Base-by-base conservation (phyloP, 2,113 vertebrate genomes). In the Dipodomys stephensi region DNA sequence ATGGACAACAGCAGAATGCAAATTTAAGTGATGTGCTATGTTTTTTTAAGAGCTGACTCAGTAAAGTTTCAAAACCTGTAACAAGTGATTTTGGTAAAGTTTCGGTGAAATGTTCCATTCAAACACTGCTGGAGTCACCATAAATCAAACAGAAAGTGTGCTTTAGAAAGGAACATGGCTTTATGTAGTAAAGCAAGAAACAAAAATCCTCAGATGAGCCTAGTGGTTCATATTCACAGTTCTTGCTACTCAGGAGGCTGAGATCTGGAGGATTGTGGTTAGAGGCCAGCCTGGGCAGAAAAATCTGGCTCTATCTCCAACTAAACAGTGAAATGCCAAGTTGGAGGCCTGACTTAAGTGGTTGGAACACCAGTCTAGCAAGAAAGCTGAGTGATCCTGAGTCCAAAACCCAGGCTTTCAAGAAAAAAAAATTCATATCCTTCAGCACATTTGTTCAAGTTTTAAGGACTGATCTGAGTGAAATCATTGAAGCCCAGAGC, bases 1-100 rank as follows among this genome's bases (percentile, higher is more conserved):
- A 57, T 1, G 80, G 32, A 94, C 32, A 83, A 77, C 39, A 88
- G 23, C 15, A 30, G 79, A 89, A 81, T 82, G 57, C n/a, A 93
- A 87, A 87, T 4, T 69, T 46, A 81, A 87, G 68, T 62, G 8
- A 82, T 6, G 27, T 22, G 30, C 30, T 35, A 18, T 69, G 71
- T 76, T 74, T 32, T 16, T 57, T 57, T 57, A 76, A 39, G 19
- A 46, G 79, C 8, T 30, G 25, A 94, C 39, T 87, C 12, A 32
- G 8, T 69, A 88, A 49, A 19, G n/a, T n/a, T 73, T 35, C 18
- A 62, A 92, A 88, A 76, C 4, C 15, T 30, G 23, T 20, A 76
- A 49, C 18, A 79, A 60, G n/a, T 22, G 44, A 30, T 76, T 88
- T 35, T 90, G 30, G 28, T 65, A 79, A 80, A 13, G 19, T 78